phyloP scores from a whole-genome alignment of 2,113 vertebrate genomes.

The Chloebia gouldiae region DNA sequence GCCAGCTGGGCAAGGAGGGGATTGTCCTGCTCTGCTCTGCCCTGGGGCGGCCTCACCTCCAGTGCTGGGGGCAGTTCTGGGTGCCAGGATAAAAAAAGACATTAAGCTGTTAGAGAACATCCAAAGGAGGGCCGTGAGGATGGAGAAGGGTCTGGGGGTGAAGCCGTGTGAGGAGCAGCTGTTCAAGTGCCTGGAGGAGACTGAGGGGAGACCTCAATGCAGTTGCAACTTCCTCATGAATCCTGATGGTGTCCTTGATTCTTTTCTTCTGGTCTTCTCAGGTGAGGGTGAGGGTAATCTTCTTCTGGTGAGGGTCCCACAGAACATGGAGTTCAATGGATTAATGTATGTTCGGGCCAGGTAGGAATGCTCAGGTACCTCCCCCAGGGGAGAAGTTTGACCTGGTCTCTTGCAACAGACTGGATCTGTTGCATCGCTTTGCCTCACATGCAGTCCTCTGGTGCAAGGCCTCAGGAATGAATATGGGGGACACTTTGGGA shows the following conservation, averaged over 20 bases:
- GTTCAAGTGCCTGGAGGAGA: not conserved
- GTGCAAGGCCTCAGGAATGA: not conserved
- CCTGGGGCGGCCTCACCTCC: fast-evolving
- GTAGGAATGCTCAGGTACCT: not conserved
- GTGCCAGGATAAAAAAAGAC: fast-evolving
- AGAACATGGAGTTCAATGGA: not conserved
- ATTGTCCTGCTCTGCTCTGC: not conserved
- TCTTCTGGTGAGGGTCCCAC: too few relatives aligned
- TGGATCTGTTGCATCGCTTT: not conserved
- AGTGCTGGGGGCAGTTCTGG: not conserved
- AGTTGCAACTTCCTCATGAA: not conserved
- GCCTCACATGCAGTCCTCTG: fast-evolving
- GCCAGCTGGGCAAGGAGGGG: not conserved
- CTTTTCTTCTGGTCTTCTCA: not conserved
- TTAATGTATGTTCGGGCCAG: not conserved
- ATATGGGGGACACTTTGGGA: fast-evolving
- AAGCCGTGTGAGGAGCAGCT: fast-evolving
- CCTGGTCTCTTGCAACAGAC: too few relatives aligned
- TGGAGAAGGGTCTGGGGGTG: fast-evolving
- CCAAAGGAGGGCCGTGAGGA: fast-evolving
- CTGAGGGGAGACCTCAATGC: not conserved
- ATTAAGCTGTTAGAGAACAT: fast-evolving
- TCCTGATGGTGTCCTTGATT: not conserved
- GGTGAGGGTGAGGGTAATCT: too few relatives aligned
- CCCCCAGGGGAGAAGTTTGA: not conserved